Base-by-base conservation (phyloP, 2,797 vertebrate species). In the Sebastes oblongus region DNA sequence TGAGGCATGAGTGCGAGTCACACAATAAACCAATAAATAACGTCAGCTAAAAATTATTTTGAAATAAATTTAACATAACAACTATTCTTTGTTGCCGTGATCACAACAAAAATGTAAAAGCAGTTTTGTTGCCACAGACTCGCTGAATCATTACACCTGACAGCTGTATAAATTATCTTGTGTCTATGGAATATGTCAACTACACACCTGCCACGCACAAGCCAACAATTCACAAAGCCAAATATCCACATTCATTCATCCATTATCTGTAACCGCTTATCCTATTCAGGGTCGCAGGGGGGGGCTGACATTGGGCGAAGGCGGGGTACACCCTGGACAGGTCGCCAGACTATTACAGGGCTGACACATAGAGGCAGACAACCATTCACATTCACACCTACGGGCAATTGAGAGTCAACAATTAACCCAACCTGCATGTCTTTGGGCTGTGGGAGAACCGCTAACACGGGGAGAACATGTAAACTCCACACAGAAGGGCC, bases 11-110 rank as follows among this genome's bases (percentile, higher is more conserved):
- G 68, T 25, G 25, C 56, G 67, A 69, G 36, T 72, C 69, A 69
- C 60, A 83, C 13, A 85, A 82, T 80, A 75, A 78, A 80, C 58
- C 29, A 68, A 84, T 64, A 82, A 74, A 80, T 29, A 83, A 72
- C 20, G 24, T 75, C 64, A 66, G 66, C 66, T 16, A 46, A 74
- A 54, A 67, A 74, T 76, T 80, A 76, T 62, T 75, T 72, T 68
- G 32, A 66, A 34, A 62, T 4, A 22, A 22, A 22, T 34, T n/a
- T 22, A 29, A 64, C 8, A 68, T 42, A 32, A 34, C 32, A 32
- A 34, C 32, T 66, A 55, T 58, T 56, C 14, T 27, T 29, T 50
- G 61, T 10, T 30, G 72, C 18, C 64, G 25, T 72, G 9, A 80
- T 58, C 32, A 73, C 52, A 77, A 42, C 20, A 74, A n/a, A 61